Evolutionary conservation across 30 jellyfish, hydroid and myxozoan genomes (phyloP), one percentile per base, ranked within the genome.

Genomic region (Rhopilema esculentum): DNA sequence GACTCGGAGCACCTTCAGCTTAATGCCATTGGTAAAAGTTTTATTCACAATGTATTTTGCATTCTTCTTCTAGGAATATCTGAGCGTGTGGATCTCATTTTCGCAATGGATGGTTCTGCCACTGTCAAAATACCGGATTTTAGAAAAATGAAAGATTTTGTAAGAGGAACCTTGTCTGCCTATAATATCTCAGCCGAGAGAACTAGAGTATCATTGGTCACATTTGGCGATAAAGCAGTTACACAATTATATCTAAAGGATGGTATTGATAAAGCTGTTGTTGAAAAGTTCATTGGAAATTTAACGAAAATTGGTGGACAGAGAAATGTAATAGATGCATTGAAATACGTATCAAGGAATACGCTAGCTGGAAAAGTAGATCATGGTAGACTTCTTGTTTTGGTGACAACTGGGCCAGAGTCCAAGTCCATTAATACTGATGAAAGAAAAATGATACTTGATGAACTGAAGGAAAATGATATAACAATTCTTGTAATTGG

Each of bases 81-180:
- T 8, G 83, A 72, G 76, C 65, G 52, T 26, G 25, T 92, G 49
- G 99, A 95, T 82, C 83, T 95, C 32, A 85, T 82, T 8, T 89
- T 95, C 76, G 89, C 97, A 33, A 20, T 95, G 78, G 99, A 95
- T 65, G 92, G 95, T 64, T 89, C 99, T 20, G 62, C 51, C 0
- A 51, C n/a, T 8, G 93, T 90, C 28, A 21, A 87, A 4, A n/a
- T 16, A 8, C 16, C 28, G 6, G 52, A 48, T 2, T 87, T 95
- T 80, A 26, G 70, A 16, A 69, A 53, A 52, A 68, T 91, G 80
- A 77, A 77, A 24, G 85, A 73, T 8, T 94, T 89, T 33, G 74
- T 85, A 17, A 26, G 62, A 49, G 98, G 97, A 22, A 9, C 84
- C 1, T 25, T 71, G 31, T 50, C 71, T 40, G 89, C 91, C 32